phyloP scores from a whole-genome alignment of 2,797 vertebrate species.

The Nothura maculosa region DNA sequence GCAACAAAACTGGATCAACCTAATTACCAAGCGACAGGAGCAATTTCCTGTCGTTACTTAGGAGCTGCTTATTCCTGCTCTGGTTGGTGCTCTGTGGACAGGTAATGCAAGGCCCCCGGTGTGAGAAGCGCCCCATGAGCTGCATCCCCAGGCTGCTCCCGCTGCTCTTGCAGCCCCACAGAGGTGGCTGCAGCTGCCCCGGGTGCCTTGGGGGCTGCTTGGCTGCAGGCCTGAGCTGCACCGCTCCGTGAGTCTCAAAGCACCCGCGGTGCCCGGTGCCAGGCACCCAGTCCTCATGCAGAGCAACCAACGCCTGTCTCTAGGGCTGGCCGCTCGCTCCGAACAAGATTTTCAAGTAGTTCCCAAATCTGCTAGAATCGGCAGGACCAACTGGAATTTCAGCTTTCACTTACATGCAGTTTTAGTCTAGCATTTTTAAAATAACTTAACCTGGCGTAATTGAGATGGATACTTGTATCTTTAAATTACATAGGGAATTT shows the following conservation, averaged over 20 bases:
- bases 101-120: background rate
- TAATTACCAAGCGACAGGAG: background rate
- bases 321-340: background rate
- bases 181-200: no score
- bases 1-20: background rate
- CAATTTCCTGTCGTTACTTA: background rate
- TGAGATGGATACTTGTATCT: constrained; percentile 79
- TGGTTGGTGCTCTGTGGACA: background rate
- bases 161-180: background rate
- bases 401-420: constrained; percentile 69
- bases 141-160: background rate
- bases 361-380: constrained; percentile 32
- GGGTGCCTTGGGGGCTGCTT: no score
- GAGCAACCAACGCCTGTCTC: background rate
- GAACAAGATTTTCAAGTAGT: constrained; percentile 8
- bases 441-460: constrained; percentile 70
- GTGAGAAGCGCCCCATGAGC: background rate
- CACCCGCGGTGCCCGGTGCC: no score
- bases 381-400: constrained; percentile 76
- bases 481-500: constrained; percentile 82
- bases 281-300: no score
- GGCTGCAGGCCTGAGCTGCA: no score
- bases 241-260: no score
- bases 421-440: constrained; percentile 73
- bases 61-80: background rate